Evolutionary conservation across 2,113 vertebrate genomes (phyloP).

Genomic region (Proteles cristata): DNA sequence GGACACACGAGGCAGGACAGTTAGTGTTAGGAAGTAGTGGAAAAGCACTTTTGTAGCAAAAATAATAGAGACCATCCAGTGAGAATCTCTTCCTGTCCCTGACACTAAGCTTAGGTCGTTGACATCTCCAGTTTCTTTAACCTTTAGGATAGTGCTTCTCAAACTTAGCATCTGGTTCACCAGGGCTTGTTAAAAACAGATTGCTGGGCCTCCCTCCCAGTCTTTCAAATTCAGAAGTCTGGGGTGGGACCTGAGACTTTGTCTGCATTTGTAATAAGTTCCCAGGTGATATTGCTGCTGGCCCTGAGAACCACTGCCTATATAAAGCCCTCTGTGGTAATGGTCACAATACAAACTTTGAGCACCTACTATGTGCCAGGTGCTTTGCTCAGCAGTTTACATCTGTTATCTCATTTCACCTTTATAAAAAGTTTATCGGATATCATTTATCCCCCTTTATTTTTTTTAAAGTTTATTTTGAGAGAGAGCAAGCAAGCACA

Average conservation of each 20-base stretch:
- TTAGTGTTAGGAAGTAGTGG: neutral
- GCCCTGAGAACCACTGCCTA: neutral
- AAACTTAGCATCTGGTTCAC: neutral
- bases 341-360: neutral
- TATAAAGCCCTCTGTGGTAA: neutral
- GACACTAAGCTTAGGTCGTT: neutral
- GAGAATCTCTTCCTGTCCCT: neutral
- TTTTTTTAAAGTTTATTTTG: no score
- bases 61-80: neutral
- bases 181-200: neutral
- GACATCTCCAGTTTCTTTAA: neutral
- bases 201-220: neutral
- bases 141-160: neutral
- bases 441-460: neutral
- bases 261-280: neutral
- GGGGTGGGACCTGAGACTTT: neutral
- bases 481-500: no score
- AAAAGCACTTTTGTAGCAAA: constrained; percentile 49
- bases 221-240: neutral
- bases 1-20: neutral
- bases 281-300: neutral
- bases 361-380: neutral
- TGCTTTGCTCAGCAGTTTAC: neutral
- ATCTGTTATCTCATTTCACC: neutral
- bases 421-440: neutral